Percentiles rank a stretch among this genome's conserved stretches.
phyloP scores from a whole-genome alignment of 2,797 vertebrate genomes.

The Sylvilagus floridanus region DNA sequence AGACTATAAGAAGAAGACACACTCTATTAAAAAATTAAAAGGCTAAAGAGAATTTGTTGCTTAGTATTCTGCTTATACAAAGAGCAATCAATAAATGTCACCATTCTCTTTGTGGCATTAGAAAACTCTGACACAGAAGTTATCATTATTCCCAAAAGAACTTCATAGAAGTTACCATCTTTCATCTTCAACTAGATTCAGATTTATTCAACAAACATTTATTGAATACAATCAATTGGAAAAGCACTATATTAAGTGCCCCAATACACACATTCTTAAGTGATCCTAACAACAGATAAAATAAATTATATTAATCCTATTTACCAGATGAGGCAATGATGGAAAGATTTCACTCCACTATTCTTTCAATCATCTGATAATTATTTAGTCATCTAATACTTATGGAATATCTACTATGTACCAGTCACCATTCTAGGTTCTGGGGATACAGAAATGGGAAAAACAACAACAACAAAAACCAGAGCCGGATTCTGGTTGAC shows the following conservation, averaged over 20 bases:
- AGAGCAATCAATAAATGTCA: background rate
- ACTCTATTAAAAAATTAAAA: background rate
- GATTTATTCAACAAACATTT: background rate
- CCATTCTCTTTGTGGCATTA: background rate
- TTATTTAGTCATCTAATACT: constrained; percentile 22
- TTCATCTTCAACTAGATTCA: background rate
- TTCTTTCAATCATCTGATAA: background rate
- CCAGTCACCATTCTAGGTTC: background rate
- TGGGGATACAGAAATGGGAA: background rate
- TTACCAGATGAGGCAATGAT: background rate
- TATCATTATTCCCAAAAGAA: constrained; percentile 11
- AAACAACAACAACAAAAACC: background rate
- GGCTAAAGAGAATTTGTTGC: background rate
- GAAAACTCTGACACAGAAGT: constrained; percentile 30
- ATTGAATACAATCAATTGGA: background rate
- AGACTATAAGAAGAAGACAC: background rate
- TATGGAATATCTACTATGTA: background rate
- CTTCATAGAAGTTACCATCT: background rate
- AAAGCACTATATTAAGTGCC: background rate
- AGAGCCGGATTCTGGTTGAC: background rate
- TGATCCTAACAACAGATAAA: background rate
- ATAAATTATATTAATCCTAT: background rate
- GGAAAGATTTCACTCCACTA: background rate
- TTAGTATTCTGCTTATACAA: constrained; percentile 55
- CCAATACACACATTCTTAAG: background rate